phyloP scores from a whole-genome alignment of 2,113 vertebrate species.

The pig (Sus scrofa) region DNA sequence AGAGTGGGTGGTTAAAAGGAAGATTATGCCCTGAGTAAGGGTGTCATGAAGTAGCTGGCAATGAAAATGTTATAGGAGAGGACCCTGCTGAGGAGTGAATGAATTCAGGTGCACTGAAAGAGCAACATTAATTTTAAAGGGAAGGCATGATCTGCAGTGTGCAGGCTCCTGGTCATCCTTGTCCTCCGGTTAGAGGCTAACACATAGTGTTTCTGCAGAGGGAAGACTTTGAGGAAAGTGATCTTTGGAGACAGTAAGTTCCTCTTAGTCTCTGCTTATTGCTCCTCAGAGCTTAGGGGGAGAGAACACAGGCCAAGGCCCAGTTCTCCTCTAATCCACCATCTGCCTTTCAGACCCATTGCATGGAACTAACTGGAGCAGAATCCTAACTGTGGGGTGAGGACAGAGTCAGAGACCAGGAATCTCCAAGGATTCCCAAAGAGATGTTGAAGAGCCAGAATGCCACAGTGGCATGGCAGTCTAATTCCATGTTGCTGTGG shows the following conservation, averaged over 20 bases:
- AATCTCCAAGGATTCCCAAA: not conserved
- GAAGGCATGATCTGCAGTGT: not conserved
- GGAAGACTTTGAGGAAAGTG: not conserved
- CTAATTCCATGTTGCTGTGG: not conserved
- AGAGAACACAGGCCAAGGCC: not conserved
- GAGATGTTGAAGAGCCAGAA: not conserved
- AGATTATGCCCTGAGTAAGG: not conserved
- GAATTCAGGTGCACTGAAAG: constrained; percentile 2
- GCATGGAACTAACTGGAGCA: not conserved
- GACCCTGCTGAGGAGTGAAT: not conserved
- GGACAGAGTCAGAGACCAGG: not conserved
- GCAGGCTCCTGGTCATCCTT: not conserved
- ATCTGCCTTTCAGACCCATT: not conserved
- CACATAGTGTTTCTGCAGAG: not conserved
- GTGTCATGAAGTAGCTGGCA: not conserved
- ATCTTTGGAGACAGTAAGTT: not conserved
- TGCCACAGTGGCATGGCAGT: not conserved
- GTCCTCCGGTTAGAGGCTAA: not conserved
- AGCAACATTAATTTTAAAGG: constrained; percentile 53
- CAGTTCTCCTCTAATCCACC: not conserved
- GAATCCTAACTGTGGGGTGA: not conserved
- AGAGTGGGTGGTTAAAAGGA: not conserved
- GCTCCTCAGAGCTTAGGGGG: not conserved
- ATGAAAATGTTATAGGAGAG: not conserved
- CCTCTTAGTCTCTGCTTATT: not conserved